Base-by-base conservation (phyloP, 2,113 vertebrate genomes). In the Verasper variegatus region DNA sequence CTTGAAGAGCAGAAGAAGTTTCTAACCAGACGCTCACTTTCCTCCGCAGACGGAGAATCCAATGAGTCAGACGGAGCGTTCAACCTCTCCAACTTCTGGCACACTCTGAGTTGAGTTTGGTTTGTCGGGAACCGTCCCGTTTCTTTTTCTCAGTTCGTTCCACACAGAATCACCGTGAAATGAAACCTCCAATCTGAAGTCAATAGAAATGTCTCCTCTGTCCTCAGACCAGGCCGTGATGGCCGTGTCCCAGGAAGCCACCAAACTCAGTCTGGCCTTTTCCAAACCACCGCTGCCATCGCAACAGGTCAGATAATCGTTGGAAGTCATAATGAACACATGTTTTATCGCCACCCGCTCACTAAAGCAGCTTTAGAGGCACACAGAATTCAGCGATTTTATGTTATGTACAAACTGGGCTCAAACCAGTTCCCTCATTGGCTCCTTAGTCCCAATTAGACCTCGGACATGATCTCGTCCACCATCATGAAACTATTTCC, bases 211-310 rank as follows among this genome's bases (percentile, higher is more conserved):
- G 23, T 82, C 5, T 42, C 35, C 11, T 55, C 14, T 86, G 7
- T 86, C 35, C 35, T 76, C 85, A 98, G 97, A 86, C 78, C 95
- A 96, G 77, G 92, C 96, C 0, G 96, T 95, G 35, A 94, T 92
- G 75, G 79, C 82, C 0, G 91, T 94, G 0, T 96, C 97, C 0
- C 94, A 95, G 69, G 96, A 97, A 91, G 96, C 96, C 72, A 97
- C 96, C 0, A 95, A 96, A 81, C 92, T 99, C 80, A 97, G 96
- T 23, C 76, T 96, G 67, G 94, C 92, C 5, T 98, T 97, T 85
- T 95, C 95, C 26, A 91, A 93, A 64, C 88, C 94, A 0, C 96
- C 96, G 0, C 59, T 88, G 78, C 95, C 96, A 0, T 94, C 96
- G 49, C 85, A 90, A 23, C 93, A 97, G 94, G 97, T 97, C 71